Base-by-base conservation (phyloP, 2,888 invertebrate species). In the Terebella lapidaria region DNA sequence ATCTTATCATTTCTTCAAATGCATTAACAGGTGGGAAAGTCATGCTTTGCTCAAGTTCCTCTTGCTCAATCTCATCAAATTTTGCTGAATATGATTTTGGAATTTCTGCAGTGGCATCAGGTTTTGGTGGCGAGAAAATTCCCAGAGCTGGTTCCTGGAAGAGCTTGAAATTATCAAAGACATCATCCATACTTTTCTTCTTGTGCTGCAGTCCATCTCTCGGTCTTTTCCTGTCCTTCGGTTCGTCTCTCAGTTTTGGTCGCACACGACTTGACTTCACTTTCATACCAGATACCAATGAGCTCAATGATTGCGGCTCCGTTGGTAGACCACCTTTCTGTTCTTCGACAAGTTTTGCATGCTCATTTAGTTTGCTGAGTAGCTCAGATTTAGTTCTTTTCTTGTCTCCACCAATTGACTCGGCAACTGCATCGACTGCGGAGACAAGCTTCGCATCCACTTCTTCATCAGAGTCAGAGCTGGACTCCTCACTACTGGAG, bases 1-100 rank as follows among this genome's bases (percentile, higher is more conserved):
- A 95, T 56, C 87, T 77, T 53, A 91, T 89, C 88, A 94, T 89
- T 82, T 97, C 92, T 80, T 97, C 90, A 79, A 92, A 95, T 74
- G 89, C 89, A 83, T 96, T 97, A 5, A 84, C 78, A 0, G 94
- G 92, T 0, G 91, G 88, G 28, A 59, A 27, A 24, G 30, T 59
- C 2, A 52, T 53, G 27, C 35, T 20, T 24, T 29, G 46, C 24
- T 58, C 51, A 22, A 57, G 46, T n/a, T 61, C 57, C 22, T 62
- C 60, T 28, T 51, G 20, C 26, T 61, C 57, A 3, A 68, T 29
- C n/a, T 30, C 30, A 25, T 58, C 60, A 56, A 61, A 67, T 22
- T 65, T 35, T 3, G 4, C 24, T 56, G 24, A 25, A 20, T 47
- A 10, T 49, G 24, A 15, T 4, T 45, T 49, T 51, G 20, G 26